A percentile compares a stretch with the other conserved stretches of the same genome.
Evolutionary conservation across 2,797 vertebrate genomes (phyloP).

Genomic region (Cichlasoma orientale): DNA sequence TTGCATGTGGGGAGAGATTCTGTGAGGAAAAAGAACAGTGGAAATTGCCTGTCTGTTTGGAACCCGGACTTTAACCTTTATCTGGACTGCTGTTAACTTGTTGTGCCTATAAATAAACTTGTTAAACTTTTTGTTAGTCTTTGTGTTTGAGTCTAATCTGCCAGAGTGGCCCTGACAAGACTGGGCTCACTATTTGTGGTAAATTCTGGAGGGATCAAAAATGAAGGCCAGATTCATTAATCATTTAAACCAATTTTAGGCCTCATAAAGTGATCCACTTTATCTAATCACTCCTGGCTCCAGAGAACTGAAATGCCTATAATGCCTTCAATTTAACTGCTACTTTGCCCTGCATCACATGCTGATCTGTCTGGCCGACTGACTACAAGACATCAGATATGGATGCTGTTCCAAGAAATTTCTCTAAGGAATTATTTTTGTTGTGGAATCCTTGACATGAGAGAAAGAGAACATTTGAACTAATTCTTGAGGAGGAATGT

Average conservation of each 20-base stretch:
- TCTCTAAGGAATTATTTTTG: not conserved
- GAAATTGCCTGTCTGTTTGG: too few species aligned
- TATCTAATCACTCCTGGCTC: conserved; percentile 29
- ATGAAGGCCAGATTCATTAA: not conserved
- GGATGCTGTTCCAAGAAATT: not conserved
- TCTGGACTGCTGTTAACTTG: too few species aligned
- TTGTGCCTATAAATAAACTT: too few species aligned
- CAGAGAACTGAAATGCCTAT: not conserved
- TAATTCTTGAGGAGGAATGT: not conserved
- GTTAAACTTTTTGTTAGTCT: too few species aligned
- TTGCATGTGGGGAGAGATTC: too few species aligned
- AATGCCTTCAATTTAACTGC: conserved; percentile 18
- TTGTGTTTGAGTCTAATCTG: too few species aligned
- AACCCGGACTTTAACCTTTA: too few species aligned
- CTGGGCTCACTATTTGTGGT: not conserved
- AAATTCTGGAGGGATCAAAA: not conserved
- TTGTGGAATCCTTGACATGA: not conserved
- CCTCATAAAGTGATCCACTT: not conserved
- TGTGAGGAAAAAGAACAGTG: too few species aligned
- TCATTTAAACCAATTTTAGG: conserved; percentile 12
- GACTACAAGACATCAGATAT: conserved; percentile 6
- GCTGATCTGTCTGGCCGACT: not conserved
- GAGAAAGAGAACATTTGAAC: not conserved
- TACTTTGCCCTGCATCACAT: conserved; percentile 26
- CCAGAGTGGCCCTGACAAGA: not conserved